Base-by-base conservation (phyloP, 2,113 vertebrate genomes). In the Calidris pygmaea region DNA sequence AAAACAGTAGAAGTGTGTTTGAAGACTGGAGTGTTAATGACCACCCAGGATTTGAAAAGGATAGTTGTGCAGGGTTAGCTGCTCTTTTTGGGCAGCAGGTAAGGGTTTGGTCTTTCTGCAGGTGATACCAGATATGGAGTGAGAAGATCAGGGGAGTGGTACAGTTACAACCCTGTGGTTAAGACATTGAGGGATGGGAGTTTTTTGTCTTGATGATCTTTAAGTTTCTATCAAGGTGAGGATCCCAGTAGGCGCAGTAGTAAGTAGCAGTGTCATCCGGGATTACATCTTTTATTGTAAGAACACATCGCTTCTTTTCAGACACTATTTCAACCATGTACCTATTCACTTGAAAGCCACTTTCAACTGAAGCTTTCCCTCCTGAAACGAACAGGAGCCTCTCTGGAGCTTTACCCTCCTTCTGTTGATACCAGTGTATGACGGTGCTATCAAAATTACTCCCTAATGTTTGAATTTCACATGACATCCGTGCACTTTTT, bases 221-320 rank as follows among this genome's bases (percentile, higher is more conserved):
- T 45, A 22, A 63, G 6, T 53, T 53, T 70, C 39, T 53, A 19
- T 15, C 45, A 85, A 1, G 0, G 93, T 75, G 89, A 65, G 71
- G 7, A 2, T 75, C 56, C 93, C 93, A 94, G 68, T 75, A 89
- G 70, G 93, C 89, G 3, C 93, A 94, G 22, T 91, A 91, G 67
- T 94, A 94, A 6, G 67, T 94, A 45, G 68, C 79, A 63, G 85
- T 0, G 1, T 94, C 85, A 0, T 81, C 68, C 24, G 75, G 62
- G 32, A 13, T 37, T 3, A 92, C 8, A 8, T 76, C 52, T 34
- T 43, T 75, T 63, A 91, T 92, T 15, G 50, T 81, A 34, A 94
- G 39, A 53, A 74, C 10, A 26, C 18, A 79, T 1, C 6, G 30
- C 0, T 35, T 63, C 68, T 53, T 35, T 15, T 7, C 3, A 39